These are phyloP conservation scores for Pelobates fuscus DNA, from an alignment of 2,113 vertebrate species.

Conservation along the genomic window DNA sequence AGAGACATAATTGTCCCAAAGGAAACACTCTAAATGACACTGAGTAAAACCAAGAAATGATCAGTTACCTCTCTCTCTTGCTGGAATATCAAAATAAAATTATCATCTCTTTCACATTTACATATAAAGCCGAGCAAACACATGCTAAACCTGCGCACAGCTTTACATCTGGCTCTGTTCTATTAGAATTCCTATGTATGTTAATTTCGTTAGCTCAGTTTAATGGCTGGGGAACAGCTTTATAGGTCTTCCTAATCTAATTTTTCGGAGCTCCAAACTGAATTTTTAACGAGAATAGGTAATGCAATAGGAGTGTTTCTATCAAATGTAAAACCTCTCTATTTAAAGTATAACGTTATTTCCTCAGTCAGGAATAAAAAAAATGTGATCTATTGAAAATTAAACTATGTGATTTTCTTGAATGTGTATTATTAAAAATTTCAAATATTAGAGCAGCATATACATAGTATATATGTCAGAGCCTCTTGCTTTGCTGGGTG, in stretches of 20 bases:
- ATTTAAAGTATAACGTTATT: background rate
- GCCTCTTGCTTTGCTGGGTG: too few species aligned
- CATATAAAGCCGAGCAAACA: background rate
- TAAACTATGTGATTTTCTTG: too few species aligned
- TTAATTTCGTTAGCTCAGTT: slow-evolving; percentile 1
- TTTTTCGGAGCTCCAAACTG: background rate
- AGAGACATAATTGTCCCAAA: too few species aligned
- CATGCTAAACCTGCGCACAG: background rate
- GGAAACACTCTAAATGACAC: too few species aligned
- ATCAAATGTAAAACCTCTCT: background rate
- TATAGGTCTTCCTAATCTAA: slow-evolving; percentile 1
- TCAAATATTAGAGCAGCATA: too few species aligned
- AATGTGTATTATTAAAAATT: too few species aligned
- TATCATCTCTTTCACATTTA: background rate
- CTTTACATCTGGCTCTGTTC: background rate
- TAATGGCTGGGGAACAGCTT: slow-evolving; percentile 6
- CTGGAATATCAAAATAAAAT: background rate
- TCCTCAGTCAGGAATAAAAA: background rate
- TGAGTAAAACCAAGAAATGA: too few species aligned
- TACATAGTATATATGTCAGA: too few species aligned
- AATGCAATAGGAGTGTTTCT: background rate
- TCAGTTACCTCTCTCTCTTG: background rate
- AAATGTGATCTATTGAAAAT: too few species aligned
- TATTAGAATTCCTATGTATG: slow-evolving; percentile 5
- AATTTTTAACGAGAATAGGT: background rate